Base-by-base conservation (phyloP, 23 tunicate genomes). In the Ciona savignyi region DNA sequence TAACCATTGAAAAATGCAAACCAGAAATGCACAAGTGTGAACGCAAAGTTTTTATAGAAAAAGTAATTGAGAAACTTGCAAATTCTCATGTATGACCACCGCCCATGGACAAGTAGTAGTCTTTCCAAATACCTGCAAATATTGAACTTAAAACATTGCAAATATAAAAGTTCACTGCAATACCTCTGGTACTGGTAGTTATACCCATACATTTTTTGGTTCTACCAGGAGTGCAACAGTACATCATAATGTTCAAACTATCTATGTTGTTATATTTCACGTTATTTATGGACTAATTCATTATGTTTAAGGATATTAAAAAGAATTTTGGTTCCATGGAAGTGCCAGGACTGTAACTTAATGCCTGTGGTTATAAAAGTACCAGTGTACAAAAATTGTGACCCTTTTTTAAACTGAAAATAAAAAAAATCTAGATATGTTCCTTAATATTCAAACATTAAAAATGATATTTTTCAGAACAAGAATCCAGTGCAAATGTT, bases 81-180 rank as follows among this genome's bases (percentile, higher is more conserved):
- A 63, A 95, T 95, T 76, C 99, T 77, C 83, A 88, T 84, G 64
- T 95, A 95, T 22, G 96, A 88, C 99, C 99, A 95, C 2, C 96
- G 81, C 1, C 99, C 99, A 48, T 95, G 99, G 0, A 95, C 99
- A 63, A 95, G 78, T 25, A 95, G 69, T 51, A 95, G 74, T 32
- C 96, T 51, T 42, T 95, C 96, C 66, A 95, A 76, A 69, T 69
- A 91, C 26, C 97, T 90, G 34, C 30, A n/a, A n/a, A n/a, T n/a
- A n/a, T n/a, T n/a, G n/a, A n/a, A n/a, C n/a, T n/a, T n/a, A n/a
- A n/a, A n/a, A n/a, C n/a, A n/a, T n/a, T n/a, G n/a, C n/a, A n/a
- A n/a, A n/a, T n/a, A n/a, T n/a, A n/a, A n/a, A n/a, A n/a, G n/a
- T n/a, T n/a, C n/a, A n/a, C n/a, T n/a, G n/a, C n/a, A n/a, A n/a